A percentile compares a stretch with the other conserved stretches of the same genome.
These are phyloP conservation scores for Drosophila nannoptera DNA, from an alignment of 1,140 invertebrate genomes.

Conservation along the genomic window DNA sequence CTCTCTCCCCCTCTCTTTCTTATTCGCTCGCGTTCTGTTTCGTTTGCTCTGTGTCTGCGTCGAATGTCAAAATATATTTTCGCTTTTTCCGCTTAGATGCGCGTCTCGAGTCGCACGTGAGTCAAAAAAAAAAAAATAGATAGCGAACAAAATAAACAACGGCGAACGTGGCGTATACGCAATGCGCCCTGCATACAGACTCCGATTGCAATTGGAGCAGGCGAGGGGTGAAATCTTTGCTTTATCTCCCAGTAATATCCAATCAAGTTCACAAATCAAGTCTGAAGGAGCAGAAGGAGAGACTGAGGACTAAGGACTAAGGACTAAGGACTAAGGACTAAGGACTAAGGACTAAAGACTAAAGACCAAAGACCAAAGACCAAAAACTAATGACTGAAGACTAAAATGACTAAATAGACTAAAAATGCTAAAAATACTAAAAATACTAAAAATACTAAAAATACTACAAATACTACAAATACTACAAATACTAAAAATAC, in stretches of 20 bases:
- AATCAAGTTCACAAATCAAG: too few species aligned
- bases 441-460: too few species aligned
- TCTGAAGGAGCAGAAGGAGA: too few species aligned
- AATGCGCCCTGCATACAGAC: slow-evolving; percentile 3
- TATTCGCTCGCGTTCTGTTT: not conserved
- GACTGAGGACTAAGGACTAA: too few species aligned
- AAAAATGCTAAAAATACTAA: too few species aligned
- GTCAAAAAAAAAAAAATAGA: not conserved
- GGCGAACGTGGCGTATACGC: slow-evolving; percentile 34
- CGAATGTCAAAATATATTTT: slow-evolving; percentile 27
- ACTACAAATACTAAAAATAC: too few species aligned
- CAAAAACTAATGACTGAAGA: too few species aligned
- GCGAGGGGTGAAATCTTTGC: not conserved
- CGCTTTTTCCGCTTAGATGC: slow-evolving; percentile 13
- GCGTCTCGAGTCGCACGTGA: slow-evolving; percentile 22
- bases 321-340: too few species aligned
- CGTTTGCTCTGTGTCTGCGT: not conserved
- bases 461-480: too few species aligned
- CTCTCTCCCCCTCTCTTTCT: not conserved
- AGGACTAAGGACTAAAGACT: too few species aligned
- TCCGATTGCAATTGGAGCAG: not conserved
- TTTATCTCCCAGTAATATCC: not conserved
- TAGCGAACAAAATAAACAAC: slow-evolving; percentile 15
- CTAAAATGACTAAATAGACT: too few species aligned
- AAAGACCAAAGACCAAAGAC: too few species aligned